Conservation (phyloP, 2,113 vertebrate species). For the Electrona antarctica region DNA sequence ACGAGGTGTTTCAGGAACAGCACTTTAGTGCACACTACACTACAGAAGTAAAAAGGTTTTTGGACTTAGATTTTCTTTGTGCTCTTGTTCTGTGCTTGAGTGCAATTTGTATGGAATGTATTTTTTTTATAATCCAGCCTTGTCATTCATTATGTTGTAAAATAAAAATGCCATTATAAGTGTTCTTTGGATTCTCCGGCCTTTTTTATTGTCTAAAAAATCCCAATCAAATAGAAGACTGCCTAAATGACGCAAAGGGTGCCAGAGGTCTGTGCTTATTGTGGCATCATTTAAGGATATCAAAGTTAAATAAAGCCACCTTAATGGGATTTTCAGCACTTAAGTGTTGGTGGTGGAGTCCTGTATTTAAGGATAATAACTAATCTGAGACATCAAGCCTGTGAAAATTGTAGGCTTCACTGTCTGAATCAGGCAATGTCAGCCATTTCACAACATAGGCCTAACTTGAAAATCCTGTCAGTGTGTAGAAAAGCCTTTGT, state of each 20-base stretch:
- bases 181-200: slow-evolving; percentile 11
- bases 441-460: slow-evolving; percentile 48
- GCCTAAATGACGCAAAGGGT: slow-evolving; percentile 2
- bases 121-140: not conserved
- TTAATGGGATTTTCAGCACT: slow-evolving; percentile 62
- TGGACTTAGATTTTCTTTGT: not conserved
- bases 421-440: slow-evolving; percentile 53
- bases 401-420: slow-evolving; percentile 63
- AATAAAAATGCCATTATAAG: not conserved
- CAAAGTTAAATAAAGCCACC: slow-evolving; percentile 64
- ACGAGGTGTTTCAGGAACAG: slow-evolving; percentile 35
- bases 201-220: slow-evolving; percentile 14
- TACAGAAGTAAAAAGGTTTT: slow-evolving; percentile 53
- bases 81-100: slow-evolving; percentile 8
- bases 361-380: slow-evolving; percentile 79
- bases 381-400: slow-evolving; percentile 64
- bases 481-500: slow-evolving; percentile 20
- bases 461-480: slow-evolving; percentile 1
- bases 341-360: slow-evolving; percentile 67
- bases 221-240: slow-evolving; percentile 32
- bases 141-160: slow-evolving; percentile 6
- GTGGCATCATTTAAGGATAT: slow-evolving; percentile 65
- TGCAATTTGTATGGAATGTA: not conserved
- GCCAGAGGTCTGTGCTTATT: slow-evolving; percentile 39
- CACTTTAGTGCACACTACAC: slow-evolving; percentile 20